A percentile compares a stretch with the other conserved stretches of the same genome.
Evolutionary conservation across 2,888 invertebrate species (phyloP).

Genomic region (Octodonta nipae): DNA sequence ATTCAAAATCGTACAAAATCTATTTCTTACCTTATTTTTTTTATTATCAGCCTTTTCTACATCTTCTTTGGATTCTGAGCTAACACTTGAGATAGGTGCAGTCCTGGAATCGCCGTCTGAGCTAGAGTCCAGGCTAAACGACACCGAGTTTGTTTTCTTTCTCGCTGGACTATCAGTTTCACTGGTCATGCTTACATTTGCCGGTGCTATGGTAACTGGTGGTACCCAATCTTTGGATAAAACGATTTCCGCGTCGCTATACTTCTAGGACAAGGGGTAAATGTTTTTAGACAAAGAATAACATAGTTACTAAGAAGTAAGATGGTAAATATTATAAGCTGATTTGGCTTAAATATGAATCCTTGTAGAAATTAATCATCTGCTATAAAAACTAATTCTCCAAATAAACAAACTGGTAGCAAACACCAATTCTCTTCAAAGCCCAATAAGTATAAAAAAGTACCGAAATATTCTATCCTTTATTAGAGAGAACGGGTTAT

Average conservation of each 20-base stretch:
- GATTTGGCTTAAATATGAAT: no score
- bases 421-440: no score
- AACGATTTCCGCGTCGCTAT: constrained; percentile 79
- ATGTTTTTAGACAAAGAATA: no score
- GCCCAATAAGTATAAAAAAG: no score
- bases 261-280: constrained; percentile 43
- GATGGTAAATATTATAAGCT: no score
- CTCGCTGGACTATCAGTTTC: constrained; percentile 41
- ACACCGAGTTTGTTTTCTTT: constrained; percentile 59
- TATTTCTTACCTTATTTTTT: constrained; percentile 52
- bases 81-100: constrained; percentile 22
- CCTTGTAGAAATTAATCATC: no score
- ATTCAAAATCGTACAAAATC: no score
- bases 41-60: constrained; percentile 48
- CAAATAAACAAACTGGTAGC: no score
- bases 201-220: constrained; percentile 64
- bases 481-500: no score
- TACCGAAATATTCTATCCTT: no score
- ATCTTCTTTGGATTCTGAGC: constrained; percentile 40
- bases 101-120: constrained; percentile 36
- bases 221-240: constrained; percentile 79
- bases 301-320: no score
- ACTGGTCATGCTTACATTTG: constrained; percentile 45
- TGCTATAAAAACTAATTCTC: no score
- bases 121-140: constrained; percentile 55